phyloP scores from a whole-genome alignment of 2,888 invertebrate species.

The Xestia c-nigrum region DNA sequence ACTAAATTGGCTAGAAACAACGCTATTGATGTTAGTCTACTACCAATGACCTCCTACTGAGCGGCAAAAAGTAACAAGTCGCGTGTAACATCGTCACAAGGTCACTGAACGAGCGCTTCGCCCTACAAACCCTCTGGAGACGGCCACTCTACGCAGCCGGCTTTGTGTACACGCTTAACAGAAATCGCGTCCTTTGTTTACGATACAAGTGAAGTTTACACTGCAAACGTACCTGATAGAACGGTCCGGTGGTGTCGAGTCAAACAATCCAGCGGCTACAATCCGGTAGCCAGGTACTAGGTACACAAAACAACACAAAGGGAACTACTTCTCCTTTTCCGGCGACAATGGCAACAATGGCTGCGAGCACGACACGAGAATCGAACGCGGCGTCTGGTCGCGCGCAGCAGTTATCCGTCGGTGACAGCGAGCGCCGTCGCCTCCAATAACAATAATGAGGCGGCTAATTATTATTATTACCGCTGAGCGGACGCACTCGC shows the following conservation, averaged over 20 bases:
- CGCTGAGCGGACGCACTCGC: constrained; percentile 76
- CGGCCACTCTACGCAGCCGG: constrained; percentile 62
- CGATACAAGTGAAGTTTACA: constrained; percentile 76
- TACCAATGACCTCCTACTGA: constrained; percentile 55
- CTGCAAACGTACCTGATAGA: constrained; percentile 77
- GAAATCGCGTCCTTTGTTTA: constrained; percentile 77
- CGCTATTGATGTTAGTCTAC: constrained; percentile 42
- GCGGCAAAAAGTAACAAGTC: constrained; percentile 45
- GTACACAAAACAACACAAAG: constrained; percentile 74
- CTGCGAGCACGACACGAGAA: constrained; percentile 67
- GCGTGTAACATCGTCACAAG: constrained; percentile 68
- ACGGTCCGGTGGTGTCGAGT: constrained; percentile 69
- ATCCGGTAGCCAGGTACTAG: constrained; percentile 71
- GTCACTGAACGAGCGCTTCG: constrained; percentile 78
- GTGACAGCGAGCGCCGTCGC: constrained; percentile 77
- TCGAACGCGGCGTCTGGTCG: constrained; percentile 75
- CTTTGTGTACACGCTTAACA: constrained; percentile 70
- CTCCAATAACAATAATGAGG: constrained; percentile 84
- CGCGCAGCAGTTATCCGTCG: constrained; percentile 80
- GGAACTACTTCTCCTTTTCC: constrained; percentile 72
- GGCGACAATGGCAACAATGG: constrained; percentile 75
- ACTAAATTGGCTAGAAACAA: constrained; percentile 43
- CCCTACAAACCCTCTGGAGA: constrained; percentile 71
- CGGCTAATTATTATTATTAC: constrained; percentile 87
- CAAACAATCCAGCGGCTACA: constrained; percentile 78